Percentiles rank a stretch among this genome's conserved stretches.
phyloP scores from a whole-genome alignment of 1,140 invertebrate genomes.

The Dendroctonus ponderosae region DNA sequence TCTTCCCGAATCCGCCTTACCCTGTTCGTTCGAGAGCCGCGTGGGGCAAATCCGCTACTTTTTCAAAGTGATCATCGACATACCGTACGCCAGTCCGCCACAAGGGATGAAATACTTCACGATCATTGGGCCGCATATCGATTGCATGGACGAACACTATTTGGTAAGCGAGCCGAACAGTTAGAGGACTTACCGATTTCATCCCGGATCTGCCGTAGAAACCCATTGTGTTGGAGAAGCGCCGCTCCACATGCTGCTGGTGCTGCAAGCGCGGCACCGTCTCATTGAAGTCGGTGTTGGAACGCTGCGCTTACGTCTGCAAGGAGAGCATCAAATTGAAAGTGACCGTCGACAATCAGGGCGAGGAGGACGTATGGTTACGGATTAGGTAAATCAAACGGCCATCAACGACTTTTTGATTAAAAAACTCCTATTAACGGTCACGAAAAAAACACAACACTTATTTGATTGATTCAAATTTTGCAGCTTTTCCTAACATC shows the following conservation, averaged over 20 bases:
- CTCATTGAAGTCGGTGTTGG: slow-evolving; percentile 66
- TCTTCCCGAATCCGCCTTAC: slow-evolving; percentile 73
- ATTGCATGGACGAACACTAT: slow-evolving; percentile 85
- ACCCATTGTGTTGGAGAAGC: slow-evolving; percentile 69
- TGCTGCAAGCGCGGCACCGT: slow-evolving; percentile 75
- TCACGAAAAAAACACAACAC: too few relatives aligned
- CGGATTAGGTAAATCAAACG: slow-evolving; percentile 56
- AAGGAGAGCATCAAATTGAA: slow-evolving; percentile 75
- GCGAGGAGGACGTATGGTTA: slow-evolving; percentile 68
- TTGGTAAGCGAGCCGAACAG: slow-evolving; percentile 58
- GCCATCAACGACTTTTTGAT: too few relatives aligned
- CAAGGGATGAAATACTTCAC: slow-evolving; percentile 87
- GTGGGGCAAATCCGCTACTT: slow-evolving; percentile 77
- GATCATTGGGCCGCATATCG: slow-evolving; percentile 79
- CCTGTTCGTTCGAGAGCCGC: slow-evolving; percentile 80
- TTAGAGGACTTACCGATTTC: background rate
- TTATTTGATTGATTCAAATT: too few relatives aligned
- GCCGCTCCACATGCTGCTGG: slow-evolving; percentile 69
- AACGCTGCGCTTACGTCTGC: slow-evolving; percentile 77
- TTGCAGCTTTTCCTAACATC: too few relatives aligned
- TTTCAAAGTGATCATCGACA: slow-evolving; percentile 76
- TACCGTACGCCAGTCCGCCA: slow-evolving; percentile 80
- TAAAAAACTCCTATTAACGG: too few relatives aligned
- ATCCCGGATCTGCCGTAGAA: slow-evolving; percentile 55
- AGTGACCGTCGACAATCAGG: slow-evolving; percentile 77